phyloP scores from a whole-genome alignment of 2,888 invertebrate species.

The Lithophane leautieri region DNA sequence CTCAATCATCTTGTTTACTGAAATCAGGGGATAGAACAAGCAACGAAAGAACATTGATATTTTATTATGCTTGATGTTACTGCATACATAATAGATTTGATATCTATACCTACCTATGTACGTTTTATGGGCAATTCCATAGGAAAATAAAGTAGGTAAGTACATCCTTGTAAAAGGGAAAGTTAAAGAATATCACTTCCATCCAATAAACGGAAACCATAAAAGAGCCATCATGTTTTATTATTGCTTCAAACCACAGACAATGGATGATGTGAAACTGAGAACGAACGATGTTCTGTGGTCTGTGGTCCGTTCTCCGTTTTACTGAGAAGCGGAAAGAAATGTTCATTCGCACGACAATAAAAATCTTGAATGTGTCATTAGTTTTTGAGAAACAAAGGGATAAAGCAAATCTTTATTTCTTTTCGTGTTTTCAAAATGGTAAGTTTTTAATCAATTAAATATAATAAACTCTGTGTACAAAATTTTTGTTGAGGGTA shows the following conservation, averaged over 20 bases:
- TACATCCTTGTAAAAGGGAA: neutral
- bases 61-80: neutral
- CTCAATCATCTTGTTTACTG: too few relatives aligned
- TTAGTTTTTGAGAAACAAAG: neutral
- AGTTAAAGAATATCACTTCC: conserved; percentile 1
- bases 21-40: neutral
- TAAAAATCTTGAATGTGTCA: neutral
- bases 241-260: conserved; percentile 37
- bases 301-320: conserved; percentile 24
- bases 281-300: conserved; percentile 14
- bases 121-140: neutral
- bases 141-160: conserved; percentile 1
- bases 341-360: neutral
- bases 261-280: conserved; percentile 13
- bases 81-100: neutral
- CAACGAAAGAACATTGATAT: neutral
- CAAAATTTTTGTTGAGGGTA: neutral
- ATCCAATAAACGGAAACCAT: conserved; percentile 11
- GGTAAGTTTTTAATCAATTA: neutral
- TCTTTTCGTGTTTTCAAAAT: neutral
- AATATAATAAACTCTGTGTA: neutral
- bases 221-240: conserved; percentile 25
- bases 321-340: conserved; percentile 17
- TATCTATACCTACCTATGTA: too few relatives aligned
- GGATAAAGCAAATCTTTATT: neutral